Conservation (phyloP, 2,113 vertebrate genomes). For the Halichoeres trimaculatus region DNA sequence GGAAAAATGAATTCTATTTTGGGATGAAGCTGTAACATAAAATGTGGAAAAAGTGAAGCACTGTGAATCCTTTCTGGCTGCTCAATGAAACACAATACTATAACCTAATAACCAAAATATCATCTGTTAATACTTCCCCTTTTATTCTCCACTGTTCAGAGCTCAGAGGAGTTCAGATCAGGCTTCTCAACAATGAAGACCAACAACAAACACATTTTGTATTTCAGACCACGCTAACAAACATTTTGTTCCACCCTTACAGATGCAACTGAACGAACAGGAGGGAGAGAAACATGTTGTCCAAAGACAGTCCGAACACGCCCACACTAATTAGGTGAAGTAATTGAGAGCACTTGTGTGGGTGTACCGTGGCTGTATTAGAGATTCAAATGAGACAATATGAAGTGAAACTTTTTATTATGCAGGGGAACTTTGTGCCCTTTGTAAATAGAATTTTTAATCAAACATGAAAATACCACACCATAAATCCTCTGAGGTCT, state of each 20-base stretch:
- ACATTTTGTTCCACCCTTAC: not conserved
- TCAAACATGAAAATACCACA: not conserved
- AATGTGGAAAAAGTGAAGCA: too few relatives aligned
- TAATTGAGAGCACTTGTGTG: constrained; percentile 21
- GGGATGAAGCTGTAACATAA: too few relatives aligned
- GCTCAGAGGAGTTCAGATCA: too few relatives aligned
- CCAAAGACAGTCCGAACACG: not conserved
- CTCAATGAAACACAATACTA: too few relatives aligned
- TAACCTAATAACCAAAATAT: too few relatives aligned
- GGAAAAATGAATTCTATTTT: too few relatives aligned
- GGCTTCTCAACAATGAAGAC: too few relatives aligned
- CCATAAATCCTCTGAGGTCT: too few relatives aligned
- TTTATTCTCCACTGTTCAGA: too few relatives aligned
- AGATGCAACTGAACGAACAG: not conserved
- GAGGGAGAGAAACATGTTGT: not conserved
- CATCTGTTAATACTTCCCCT: too few relatives aligned
- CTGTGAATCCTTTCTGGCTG: too few relatives aligned
- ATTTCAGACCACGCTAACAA: not conserved
- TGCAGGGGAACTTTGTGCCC: not conserved
- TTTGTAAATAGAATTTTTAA: constrained; percentile 6
- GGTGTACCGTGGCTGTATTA: not conserved
- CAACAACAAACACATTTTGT: too few relatives aligned
- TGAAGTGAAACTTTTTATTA: not conserved
- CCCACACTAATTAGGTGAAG: constrained; percentile 14
- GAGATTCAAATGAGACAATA: not conserved